Percentiles rank a stretch among this genome's conserved stretches.
Conservation (phyloP, 2,888 invertebrate genomes). For the Rhagophthalmus giganteus region DNA sequence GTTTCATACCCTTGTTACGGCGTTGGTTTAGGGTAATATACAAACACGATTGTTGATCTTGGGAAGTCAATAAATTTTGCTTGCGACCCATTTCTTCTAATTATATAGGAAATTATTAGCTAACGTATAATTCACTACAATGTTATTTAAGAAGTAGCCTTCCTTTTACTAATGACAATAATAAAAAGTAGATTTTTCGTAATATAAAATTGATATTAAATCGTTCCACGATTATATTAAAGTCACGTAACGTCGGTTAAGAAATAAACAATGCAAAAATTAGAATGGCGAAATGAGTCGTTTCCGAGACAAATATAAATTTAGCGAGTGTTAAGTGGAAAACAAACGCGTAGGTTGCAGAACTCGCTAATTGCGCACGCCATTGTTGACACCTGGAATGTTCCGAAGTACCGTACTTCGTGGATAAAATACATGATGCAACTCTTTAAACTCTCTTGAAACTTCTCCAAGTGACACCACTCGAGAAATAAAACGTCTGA, state of each 20-base stretch:
- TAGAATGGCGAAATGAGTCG: background rate
- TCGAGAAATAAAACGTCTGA: slow-evolving; percentile 43
- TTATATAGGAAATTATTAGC: slow-evolving; percentile 21
- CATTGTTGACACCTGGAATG: slow-evolving; percentile 38
- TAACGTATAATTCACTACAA: slow-evolving; percentile 14
- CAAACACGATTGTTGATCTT: background rate
- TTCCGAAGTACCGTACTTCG: slow-evolving; percentile 26
- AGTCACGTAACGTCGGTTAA: too few relatives aligned
- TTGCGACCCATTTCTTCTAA: slow-evolving; percentile 16
- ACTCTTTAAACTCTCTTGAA: slow-evolving; percentile 36
- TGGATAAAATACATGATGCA: slow-evolving; percentile 35
- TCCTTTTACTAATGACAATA: background rate
- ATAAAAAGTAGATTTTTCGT: background rate
- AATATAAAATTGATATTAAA: too few relatives aligned
- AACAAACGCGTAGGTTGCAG: slow-evolving; percentile 37
- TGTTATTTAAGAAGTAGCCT: background rate
- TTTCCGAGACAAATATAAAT: slow-evolving; percentile 10
- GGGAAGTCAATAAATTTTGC: slow-evolving; percentile 10
- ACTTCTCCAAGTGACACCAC: slow-evolving; percentile 42
- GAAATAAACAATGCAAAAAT: background rate
- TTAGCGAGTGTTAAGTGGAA: slow-evolving; percentile 15
- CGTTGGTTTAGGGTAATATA: background rate
- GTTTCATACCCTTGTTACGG: too few relatives aligned
- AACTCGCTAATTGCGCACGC: slow-evolving; percentile 42
- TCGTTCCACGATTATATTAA: too few relatives aligned